Conservation (phyloP, 2,888 invertebrate species). For the Parelbella ahira region DNA sequence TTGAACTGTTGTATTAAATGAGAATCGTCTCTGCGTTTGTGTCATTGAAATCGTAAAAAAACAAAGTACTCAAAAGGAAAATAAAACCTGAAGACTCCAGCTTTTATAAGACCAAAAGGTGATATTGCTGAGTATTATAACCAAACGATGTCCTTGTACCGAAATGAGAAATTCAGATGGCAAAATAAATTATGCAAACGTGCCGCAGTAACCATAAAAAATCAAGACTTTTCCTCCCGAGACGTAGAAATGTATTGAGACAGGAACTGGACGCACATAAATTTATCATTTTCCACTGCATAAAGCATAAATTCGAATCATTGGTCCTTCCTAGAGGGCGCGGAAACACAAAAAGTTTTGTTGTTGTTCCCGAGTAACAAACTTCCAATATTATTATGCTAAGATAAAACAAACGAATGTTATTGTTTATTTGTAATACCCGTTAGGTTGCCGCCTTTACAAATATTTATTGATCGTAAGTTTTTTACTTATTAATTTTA, state of each 20-base stretch:
- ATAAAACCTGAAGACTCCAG: slow-evolving; percentile 15
- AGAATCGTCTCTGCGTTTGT: too few species aligned
- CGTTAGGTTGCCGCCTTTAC: too few species aligned
- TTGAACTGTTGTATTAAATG: too few species aligned
- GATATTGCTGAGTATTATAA: slow-evolving; percentile 21
- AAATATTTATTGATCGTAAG: too few species aligned
- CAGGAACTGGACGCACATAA: slow-evolving; percentile 75
- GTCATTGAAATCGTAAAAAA: too few species aligned
- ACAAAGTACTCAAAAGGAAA: slow-evolving; percentile 13
- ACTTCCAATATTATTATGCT: slow-evolving; percentile 18
- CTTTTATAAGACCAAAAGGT: slow-evolving; percentile 24
- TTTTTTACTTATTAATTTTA: too few species aligned
- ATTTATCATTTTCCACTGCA: slow-evolving; percentile 80
- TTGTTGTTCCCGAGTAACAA: slow-evolving; percentile 25
- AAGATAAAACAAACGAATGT: slow-evolving; percentile 17
- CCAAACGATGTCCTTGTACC: slow-evolving; percentile 28
- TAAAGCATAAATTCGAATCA: slow-evolving; percentile 79
- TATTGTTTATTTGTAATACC: too few species aligned
- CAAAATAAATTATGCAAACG: slow-evolving; percentile 65
- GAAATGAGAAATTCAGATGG: slow-evolving; percentile 35
- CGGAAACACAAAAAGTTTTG: slow-evolving; percentile 37
- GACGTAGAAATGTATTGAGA: slow-evolving; percentile 51
- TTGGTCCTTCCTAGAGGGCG: slow-evolving; percentile 63
- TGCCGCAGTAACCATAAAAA: slow-evolving; percentile 69
- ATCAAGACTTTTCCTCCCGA: slow-evolving; percentile 53